These are phyloP conservation scores for Spilarctia lutea DNA, from an alignment of 2,888 invertebrate species.

Conservation along the genomic window DNA sequence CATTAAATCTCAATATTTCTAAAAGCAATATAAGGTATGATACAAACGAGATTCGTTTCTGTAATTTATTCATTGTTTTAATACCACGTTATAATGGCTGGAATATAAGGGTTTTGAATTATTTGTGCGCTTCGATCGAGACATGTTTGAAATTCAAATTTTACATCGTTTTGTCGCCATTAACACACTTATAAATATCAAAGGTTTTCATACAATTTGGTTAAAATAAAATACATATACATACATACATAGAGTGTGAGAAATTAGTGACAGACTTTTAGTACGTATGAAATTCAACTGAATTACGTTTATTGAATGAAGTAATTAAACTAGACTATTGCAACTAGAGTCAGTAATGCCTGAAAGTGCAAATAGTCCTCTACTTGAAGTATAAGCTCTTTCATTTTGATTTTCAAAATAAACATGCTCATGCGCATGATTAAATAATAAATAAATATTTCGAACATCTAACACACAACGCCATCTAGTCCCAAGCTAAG, in stretches of 20 bases:
- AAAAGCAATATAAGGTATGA: conserved; percentile 11
- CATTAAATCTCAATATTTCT: not conserved
- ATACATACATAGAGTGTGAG: not conserved
- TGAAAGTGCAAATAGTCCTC: no score
- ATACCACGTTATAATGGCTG: conserved; percentile 38
- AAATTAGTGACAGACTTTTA: not conserved
- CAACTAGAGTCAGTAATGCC: no score
- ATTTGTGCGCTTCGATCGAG: conserved; percentile 34
- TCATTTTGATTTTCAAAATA: no score
- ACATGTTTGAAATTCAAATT: conserved; percentile 53
- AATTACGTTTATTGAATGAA: no score
- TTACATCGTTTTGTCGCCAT: conserved; percentile 41
- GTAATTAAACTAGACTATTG: no score
- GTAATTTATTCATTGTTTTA: conserved; percentile 55
- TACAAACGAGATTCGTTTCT: conserved; percentile 38
- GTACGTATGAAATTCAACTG: not conserved
- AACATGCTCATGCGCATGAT: no score
- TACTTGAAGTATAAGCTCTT: no score
- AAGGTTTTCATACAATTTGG: conserved; percentile 20
- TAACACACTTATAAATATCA: conserved; percentile 33
- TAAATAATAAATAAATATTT: no score
- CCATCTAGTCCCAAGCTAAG: no score
- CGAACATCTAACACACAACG: no score
- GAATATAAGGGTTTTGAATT: conserved; percentile 30
- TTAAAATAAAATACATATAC: not conserved